Evolutionary conservation across 92 coral and sea anemone genomes (phyloP), one percentile per base, ranked within the genome.

Genomic region (Anthopleura xanthogrammica): DNA sequence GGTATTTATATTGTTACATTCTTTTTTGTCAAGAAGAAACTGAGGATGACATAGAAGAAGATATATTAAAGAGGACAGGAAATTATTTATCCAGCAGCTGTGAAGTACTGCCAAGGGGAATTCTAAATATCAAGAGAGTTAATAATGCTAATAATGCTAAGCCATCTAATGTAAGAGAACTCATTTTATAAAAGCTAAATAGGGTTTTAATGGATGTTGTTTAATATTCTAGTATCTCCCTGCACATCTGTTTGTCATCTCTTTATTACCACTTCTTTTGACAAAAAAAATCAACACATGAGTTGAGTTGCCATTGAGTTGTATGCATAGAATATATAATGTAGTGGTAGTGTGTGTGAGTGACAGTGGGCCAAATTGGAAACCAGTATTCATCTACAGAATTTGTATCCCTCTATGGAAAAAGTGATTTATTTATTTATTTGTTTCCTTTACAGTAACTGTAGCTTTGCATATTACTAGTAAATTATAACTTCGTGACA

Each of bases 101-200:
- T 46, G 93, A 90, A 8, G n/a, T 36, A 62, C 93, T 97, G 52
- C 91, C 98, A 14, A 88, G 84, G 83, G 98, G 99, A 74, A 77
- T 90, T 19, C 87, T 97, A 56, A 94, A 89, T 57, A 85, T 97
- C 78, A 89, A 52, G 64, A 82, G 94, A 85, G 87, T 94, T 17
- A 94, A 94, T 78, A 95, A 97, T 91, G 97, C 98, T 24, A 97
- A 97, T 78, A 79, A 79, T n/a, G 88, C 91, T 54, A 97, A 92
- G 83, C 97, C 94, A 16, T 88, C 94, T 6, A 91, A 92, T 84
- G 99, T 97, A 76, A 89, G 98, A 75, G 20, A 40, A 12, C 41
- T 62, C 19, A 42, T 40, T 62, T 39, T 50, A 62, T 62, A 62
- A n/a, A 29, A 29, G 36, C 36, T 29, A 29, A 29, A 29, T 29